Evolutionary conservation across 2,797 vertebrate species (phyloP).

Genomic region (Anguilla megastoma): DNA sequence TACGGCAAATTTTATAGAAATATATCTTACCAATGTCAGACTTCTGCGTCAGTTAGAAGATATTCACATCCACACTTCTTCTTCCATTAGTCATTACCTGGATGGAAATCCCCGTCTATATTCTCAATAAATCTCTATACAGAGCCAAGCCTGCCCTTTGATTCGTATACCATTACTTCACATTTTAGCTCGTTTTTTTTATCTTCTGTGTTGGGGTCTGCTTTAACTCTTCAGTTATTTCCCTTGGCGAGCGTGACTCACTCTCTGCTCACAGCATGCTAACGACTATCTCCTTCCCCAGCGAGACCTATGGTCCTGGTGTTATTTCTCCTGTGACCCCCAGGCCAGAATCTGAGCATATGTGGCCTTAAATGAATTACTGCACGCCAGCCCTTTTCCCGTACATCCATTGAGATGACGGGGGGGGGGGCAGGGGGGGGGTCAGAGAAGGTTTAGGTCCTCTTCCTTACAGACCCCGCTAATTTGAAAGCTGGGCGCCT

Average conservation of each 20-base stretch:
- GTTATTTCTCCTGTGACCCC: conserved; percentile 12
- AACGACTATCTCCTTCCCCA: conserved; percentile 15
- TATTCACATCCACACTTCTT: neutral
- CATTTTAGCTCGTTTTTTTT: neutral
- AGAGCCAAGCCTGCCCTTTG: neutral
- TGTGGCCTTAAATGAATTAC: conserved; percentile 11
- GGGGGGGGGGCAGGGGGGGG: neutral
- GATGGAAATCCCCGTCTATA: neutral
- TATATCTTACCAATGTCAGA: neutral
- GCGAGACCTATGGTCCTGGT: conserved; percentile 3
- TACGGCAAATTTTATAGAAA: neutral
- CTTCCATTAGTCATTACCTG: conserved; percentile 12
- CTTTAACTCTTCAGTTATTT: conserved; percentile 22
- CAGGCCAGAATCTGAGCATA: neutral
- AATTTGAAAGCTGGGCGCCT: neutral
- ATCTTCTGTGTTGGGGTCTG: conserved; percentile 7
- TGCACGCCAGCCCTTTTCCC: conserved; percentile 12
- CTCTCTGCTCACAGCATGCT: neutral
- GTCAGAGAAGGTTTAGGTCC: neutral
- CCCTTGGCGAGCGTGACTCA: conserved; percentile 20
- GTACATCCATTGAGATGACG: neutral
- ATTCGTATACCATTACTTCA: neutral
- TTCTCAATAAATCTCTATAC: conserved; percentile 7
- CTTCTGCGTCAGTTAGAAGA: neutral
- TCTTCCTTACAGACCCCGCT: neutral